These are phyloP conservation scores for Apodemus sylvaticus DNA, from an alignment of 2,113 vertebrate species.

Conservation along the genomic window DNA sequence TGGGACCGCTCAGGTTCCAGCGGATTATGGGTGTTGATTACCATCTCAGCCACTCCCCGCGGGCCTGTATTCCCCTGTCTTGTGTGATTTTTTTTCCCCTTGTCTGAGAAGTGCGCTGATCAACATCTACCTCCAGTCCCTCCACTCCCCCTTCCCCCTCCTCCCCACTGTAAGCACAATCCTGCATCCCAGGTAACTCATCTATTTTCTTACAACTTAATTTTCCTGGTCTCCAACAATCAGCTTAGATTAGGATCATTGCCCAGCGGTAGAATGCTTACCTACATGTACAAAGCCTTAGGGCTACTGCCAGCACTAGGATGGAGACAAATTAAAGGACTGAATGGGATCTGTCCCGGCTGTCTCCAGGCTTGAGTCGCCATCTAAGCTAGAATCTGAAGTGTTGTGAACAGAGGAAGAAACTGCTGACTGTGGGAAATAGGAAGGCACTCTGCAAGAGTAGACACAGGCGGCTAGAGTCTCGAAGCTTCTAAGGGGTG, in stretches of 20 bases:
- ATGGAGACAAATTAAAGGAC: not conserved
- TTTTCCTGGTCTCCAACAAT: not conserved
- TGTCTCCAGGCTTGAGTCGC: not conserved
- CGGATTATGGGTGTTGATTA: not conserved
- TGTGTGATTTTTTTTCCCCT: not conserved
- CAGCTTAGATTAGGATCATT: too few relatives aligned
- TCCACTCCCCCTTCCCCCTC: too few relatives aligned
- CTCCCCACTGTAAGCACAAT: not conserved
- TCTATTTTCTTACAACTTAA: not conserved
- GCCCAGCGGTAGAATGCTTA: not conserved
- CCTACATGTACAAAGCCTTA: not conserved
- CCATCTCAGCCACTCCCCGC: not conserved
- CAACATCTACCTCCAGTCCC: not conserved
- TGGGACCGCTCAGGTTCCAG: not conserved
- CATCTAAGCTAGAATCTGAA: not conserved
- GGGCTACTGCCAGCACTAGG: not conserved
- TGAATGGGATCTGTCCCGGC: not conserved
- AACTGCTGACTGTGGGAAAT: not conserved
- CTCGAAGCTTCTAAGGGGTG: accelerated
- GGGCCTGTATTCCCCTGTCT: not conserved
- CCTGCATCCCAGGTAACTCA: not conserved
- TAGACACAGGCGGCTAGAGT: not conserved
- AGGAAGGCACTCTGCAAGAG: not conserved
- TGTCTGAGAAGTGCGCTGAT: not conserved
- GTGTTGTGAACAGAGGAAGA: not conserved